These are phyloP conservation scores for Catocala sponsa DNA, from an alignment of 2,888 invertebrate species.

Conservation along the genomic window DNA sequence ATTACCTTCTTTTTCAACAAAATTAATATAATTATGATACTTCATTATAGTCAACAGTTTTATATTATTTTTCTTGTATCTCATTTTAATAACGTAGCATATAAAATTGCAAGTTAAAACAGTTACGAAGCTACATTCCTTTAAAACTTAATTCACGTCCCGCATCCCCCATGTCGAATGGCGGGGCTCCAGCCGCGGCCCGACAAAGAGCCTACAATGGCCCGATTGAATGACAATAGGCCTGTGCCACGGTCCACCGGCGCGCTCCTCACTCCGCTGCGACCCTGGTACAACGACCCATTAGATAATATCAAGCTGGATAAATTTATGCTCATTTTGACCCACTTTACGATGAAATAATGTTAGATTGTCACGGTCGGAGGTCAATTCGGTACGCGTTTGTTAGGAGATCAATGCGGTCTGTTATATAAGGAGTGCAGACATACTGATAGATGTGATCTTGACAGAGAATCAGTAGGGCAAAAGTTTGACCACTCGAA, in stretches of 20 bases:
- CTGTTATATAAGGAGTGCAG: constrained; percentile 15
- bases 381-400: constrained; percentile 57
- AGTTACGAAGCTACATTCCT: constrained; percentile 36
- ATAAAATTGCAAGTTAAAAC: constrained; percentile 13
- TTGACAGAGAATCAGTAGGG: constrained; percentile 9
- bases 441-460: constrained; percentile 15
- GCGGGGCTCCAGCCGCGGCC: constrained; percentile 56
- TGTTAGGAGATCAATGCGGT: constrained; percentile 29
- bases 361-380: constrained; percentile 71
- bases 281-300: constrained; percentile 63
- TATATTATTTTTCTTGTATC: too few relatives aligned
- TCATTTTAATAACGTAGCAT: neutral
- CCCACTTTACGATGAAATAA: constrained; percentile 65
- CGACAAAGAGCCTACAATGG: constrained; percentile 77
- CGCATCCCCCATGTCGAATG: constrained; percentile 70
- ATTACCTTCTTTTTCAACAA: neutral
- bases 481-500: too few relatives aligned
- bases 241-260: constrained; percentile 72
- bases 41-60: too few relatives aligned
- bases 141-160: constrained; percentile 53
- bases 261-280: constrained; percentile 59
- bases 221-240: constrained; percentile 82
- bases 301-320: constrained; percentile 53
- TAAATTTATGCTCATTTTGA: constrained; percentile 73
- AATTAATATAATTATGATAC: neutral